phyloP scores from a whole-genome alignment of 2,797 vertebrate genomes.

The Meriones psammophilus region DNA sequence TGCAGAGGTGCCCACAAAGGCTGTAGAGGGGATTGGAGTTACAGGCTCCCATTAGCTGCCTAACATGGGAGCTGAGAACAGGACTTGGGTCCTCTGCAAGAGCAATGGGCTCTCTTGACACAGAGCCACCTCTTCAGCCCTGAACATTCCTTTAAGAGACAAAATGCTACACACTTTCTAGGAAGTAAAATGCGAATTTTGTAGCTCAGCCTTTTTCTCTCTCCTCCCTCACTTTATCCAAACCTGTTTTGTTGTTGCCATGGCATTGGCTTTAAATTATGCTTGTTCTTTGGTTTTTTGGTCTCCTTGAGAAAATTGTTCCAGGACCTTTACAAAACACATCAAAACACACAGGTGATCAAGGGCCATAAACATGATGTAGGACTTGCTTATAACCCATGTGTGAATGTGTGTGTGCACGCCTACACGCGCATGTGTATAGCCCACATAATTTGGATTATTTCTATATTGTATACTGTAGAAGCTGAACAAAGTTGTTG shows the following conservation, averaged over 20 bases:
- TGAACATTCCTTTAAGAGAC: conserved; percentile 10
- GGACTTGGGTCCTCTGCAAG: background rate
- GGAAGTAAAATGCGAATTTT: background rate
- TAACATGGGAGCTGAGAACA: background rate
- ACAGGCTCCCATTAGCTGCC: background rate
- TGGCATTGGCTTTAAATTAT: conserved; percentile 43
- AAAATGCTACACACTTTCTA: conserved; percentile 39
- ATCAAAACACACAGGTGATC: background rate
- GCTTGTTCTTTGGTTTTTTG: background rate
- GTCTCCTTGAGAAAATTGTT: background rate
- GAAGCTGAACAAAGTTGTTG: background rate
- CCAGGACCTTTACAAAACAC: background rate
- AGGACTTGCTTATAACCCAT: background rate
- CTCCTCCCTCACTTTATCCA: background rate
- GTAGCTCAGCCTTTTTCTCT: background rate
- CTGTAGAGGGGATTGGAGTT: background rate
- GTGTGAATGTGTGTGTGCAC: background rate
- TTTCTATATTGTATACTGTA: background rate
- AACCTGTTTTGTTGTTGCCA: background rate
- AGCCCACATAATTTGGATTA: background rate
- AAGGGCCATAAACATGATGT: background rate
- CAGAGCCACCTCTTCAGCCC: background rate
- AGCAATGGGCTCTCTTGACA: background rate
- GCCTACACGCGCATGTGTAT: accelerated
- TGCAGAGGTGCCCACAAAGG: background rate